These are phyloP conservation scores for Solen grandis DNA, from an alignment of 1,140 invertebrate genomes.

Conservation along the genomic window DNA sequence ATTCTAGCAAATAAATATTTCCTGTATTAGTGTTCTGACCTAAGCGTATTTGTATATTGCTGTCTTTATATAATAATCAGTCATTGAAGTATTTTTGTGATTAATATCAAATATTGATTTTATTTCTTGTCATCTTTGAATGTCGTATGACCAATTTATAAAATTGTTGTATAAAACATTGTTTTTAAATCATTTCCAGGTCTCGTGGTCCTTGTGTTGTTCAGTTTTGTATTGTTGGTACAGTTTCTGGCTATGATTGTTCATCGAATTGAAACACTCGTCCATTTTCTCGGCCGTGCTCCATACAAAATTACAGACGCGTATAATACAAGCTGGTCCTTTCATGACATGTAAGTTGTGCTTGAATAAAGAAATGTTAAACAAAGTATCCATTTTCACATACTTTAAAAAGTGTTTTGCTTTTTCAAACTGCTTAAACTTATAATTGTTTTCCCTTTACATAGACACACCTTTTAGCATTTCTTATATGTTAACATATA, in stretches of 20 bases:
- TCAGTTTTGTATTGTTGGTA: not conserved
- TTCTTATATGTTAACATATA: too few species aligned
- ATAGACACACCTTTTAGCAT: too few species aligned
- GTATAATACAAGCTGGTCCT: not conserved
- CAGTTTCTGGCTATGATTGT: conserved; percentile 21
- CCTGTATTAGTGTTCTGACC: too few species aligned
- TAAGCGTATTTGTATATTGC: too few species aligned
- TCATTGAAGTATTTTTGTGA: not conserved
- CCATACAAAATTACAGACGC: not conserved
- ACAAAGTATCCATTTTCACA: too few species aligned
- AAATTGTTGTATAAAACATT: not conserved
- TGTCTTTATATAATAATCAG: too few species aligned
- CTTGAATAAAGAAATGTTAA: too few species aligned
- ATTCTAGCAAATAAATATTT: too few species aligned
- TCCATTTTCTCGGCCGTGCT: not conserved
- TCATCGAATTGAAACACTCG: not conserved
- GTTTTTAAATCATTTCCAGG: not conserved
- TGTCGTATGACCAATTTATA: not conserved
- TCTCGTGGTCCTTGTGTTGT: conserved; percentile 1
- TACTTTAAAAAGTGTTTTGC: too few species aligned
- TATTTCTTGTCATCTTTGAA: not conserved
- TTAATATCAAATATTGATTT: not conserved
- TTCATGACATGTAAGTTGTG: not conserved
- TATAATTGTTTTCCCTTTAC: too few species aligned
- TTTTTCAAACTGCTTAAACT: too few species aligned